Evolutionary conservation across 2,797 vertebrate species (phyloP).

Genomic region (Acipenser oxyrinchus): DNA sequence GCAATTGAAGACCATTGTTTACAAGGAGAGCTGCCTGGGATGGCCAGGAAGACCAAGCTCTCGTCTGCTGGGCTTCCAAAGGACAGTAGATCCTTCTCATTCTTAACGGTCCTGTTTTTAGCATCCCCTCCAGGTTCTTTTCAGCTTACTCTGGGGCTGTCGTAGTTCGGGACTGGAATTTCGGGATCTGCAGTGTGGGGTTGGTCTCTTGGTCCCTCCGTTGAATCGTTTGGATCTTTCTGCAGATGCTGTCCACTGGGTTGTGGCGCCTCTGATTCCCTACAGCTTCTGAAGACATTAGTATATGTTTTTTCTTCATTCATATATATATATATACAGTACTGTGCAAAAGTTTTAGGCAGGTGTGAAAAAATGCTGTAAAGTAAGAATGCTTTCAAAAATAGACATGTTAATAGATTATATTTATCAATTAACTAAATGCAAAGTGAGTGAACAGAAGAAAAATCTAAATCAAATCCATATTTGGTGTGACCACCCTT

Average conservation of each 20-base stretch:
- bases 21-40: constrained; percentile 17
- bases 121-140: constrained; percentile 64
- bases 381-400: no score
- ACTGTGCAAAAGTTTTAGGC: no score
- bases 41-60: rapidly evolving
- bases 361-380: no score
- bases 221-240: constrained; percentile 78
- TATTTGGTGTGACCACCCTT: no score
- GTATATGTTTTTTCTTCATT: no score
- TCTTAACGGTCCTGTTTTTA: constrained; percentile 55
- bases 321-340: constrained; percentile 53
- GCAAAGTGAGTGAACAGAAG: no score
- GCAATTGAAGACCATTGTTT: background rate
- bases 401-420: no score
- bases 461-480: no score
- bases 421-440: no score
- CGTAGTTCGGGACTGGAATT: constrained; percentile 67
- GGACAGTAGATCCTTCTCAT: constrained; percentile 9
- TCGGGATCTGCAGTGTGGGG: constrained; percentile 68
- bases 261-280: constrained; percentile 60
- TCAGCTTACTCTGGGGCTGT: constrained; percentile 60
- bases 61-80: constrained; percentile 2
- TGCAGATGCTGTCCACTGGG: constrained; percentile 82
- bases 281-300: constrained; percentile 24
- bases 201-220: constrained; percentile 65